These are phyloP conservation scores for Takifugu bimaculatus DNA, from an alignment of 2,113 vertebrate species.

Conservation along the genomic window DNA sequence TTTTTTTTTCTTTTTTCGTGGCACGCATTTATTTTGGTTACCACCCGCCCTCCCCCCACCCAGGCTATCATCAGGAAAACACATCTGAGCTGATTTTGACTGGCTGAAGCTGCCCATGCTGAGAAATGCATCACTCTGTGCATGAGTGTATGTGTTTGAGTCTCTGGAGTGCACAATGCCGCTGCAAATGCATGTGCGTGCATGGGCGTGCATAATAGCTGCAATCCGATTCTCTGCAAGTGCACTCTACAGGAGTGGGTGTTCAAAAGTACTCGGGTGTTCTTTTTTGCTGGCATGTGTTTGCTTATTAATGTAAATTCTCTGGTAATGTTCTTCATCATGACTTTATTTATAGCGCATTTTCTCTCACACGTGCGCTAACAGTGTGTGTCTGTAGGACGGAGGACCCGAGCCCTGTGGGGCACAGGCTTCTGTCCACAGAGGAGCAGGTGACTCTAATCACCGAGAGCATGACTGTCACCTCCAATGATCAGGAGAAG, in stretches of 20 bases:
- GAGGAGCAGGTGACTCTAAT: conserved; percentile 76
- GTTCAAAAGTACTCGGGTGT: conserved; percentile 58
- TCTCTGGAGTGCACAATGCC: conserved; percentile 25
- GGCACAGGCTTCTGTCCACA: conserved; percentile 53
- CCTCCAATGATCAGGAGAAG: conserved; percentile 77
- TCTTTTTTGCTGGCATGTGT: conserved; percentile 42
- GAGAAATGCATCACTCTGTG: conserved; percentile 14
- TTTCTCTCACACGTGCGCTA: not conserved
- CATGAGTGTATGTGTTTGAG: conserved; percentile 10
- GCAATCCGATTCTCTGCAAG: conserved; percentile 56
- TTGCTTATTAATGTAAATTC: conserved; percentile 62
- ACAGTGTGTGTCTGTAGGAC: conserved; percentile 40
- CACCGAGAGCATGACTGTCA: conserved; percentile 79
- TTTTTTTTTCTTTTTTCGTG: conserved; percentile 31
- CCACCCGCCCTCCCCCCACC: not conserved
- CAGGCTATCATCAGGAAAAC: conserved; percentile 16
- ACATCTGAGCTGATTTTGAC: conserved; percentile 29
- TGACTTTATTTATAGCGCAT: conserved; percentile 43
- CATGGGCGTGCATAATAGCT: conserved; percentile 64
- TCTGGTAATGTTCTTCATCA: conserved; percentile 34
- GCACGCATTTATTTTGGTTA: too few relatives aligned
- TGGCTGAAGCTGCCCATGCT: conserved; percentile 2
- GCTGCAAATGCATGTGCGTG: conserved; percentile 18
- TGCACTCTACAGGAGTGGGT: conserved; percentile 66
- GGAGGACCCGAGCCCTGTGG: conserved; percentile 28